These are phyloP conservation scores for Acyrthosiphon pisum DNA, from an alignment of 1,140 invertebrate species.

Conservation along the genomic window DNA sequence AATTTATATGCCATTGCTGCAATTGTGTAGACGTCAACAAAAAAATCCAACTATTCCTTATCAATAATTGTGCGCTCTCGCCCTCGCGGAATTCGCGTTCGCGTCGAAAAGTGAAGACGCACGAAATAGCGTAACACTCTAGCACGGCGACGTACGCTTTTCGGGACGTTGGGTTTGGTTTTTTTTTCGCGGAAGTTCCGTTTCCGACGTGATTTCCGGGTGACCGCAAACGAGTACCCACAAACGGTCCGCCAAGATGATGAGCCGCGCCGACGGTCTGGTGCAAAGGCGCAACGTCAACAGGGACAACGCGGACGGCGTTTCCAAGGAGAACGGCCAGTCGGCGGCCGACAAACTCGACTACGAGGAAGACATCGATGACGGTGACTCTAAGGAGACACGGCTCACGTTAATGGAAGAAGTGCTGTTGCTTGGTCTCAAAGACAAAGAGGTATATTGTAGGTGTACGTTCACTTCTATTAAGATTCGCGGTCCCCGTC, in stretches of 20 bases:
- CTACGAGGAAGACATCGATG: conserved; percentile 75
- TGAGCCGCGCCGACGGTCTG: conserved; percentile 88
- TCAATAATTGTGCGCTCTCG: background rate
- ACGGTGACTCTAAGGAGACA: conserved; percentile 96
- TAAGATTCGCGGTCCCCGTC: background rate
- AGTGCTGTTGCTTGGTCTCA: conserved; percentile 93
- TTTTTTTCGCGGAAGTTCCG: background rate
- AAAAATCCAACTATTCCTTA: background rate
- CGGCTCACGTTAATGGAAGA: conserved; percentile 99
- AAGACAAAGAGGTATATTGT: conserved; percentile 92
- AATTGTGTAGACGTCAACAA: conserved; percentile 52
- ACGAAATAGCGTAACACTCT: background rate
- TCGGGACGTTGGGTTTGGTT: background rate
- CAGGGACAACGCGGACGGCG: conserved; percentile 69
- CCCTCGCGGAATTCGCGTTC: background rate
- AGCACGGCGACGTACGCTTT: background rate
- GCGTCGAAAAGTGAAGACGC: background rate
- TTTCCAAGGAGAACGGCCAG: conserved; percentile 65
- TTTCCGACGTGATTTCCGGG: background rate
- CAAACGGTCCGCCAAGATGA: conserved; percentile 62
- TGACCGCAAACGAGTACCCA: background rate
- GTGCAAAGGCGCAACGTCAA: conserved; percentile 85
- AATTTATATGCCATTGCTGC: background rate
- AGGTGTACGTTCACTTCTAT: conserved; percentile 21
- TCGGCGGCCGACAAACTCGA: conserved; percentile 65